Base-by-base conservation (phyloP, 2,113 vertebrate genomes). In the Hyperopisus bebe region DNA sequence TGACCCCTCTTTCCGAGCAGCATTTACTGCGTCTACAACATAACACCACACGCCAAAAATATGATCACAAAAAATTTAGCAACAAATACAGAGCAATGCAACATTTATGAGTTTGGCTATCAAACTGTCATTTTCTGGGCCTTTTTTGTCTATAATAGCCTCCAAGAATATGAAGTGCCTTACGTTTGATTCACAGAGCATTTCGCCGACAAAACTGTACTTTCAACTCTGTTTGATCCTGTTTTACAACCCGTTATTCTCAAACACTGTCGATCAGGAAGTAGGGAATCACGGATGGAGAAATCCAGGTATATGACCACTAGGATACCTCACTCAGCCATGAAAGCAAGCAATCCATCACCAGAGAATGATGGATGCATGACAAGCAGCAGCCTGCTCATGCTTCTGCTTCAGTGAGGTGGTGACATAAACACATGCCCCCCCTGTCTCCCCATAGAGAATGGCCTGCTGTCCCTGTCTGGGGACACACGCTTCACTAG, bases 401-500 rank as follows among this genome's bases (percentile, higher is more conserved):
- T 39, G 31, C 70, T 39, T 39, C 31, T 39, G n/a, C 70, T 35
- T 77, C 21, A 24, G 31, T 17, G 15, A 17, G 31, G 27, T 7
- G 5, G 35, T 80, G 35, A 35, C 13, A 17, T 39, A 42, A 80
- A 80, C 74, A 42, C 15, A 42, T 0, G 13, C 1, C 15, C 39
- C 70, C 35, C 1, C 31, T 39, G 31, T 19, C 31, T 17, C 10
- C 74, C 74, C 31, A 11, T 19, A 80, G 95, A 94, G 39, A 93
- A 93, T 13, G 93, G 87, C 42, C 90, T 91, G 35, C 89, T 95
- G 51, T 90, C 93, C 86, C 92, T 93, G 7, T 94, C 94, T 0
- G 94, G 94, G 35, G 89, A 4, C 17, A 92, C 94, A 85, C 93
- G 92, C 0, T 92, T 96, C 44, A 95, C 96, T 47, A 98, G 96